phyloP scores from a whole-genome alignment of 2,888 invertebrate genomes.

The Agrotis segetum region DNA sequence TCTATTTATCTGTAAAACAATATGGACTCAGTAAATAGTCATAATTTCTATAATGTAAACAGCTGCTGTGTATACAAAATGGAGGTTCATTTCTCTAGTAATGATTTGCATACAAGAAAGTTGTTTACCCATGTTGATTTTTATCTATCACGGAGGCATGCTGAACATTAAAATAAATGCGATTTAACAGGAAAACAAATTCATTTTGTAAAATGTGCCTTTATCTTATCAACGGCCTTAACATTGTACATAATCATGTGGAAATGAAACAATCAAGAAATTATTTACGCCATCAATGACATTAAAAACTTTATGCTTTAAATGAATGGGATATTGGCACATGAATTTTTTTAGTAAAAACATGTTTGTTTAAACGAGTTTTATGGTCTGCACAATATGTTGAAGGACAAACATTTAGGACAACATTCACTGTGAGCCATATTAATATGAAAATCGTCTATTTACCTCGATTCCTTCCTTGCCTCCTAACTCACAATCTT shows the following conservation, averaged over 20 bases:
- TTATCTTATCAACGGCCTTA: slow-evolving; percentile 56
- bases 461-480: slow-evolving; percentile 90
- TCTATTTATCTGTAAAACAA: not conserved
- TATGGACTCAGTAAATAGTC: slow-evolving; percentile 9
- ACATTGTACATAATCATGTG: slow-evolving; percentile 30
- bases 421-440: slow-evolving; percentile 52
- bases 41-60: slow-evolving; percentile 2
- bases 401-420: slow-evolving; percentile 64
- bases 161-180: not conserved
- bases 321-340: slow-evolving; percentile 36
- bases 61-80: slow-evolving; percentile 38
- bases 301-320: slow-evolving; percentile 9
- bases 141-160: not conserved
- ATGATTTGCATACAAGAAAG: not conserved
- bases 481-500: slow-evolving; percentile 93
- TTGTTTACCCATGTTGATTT: not conserved
- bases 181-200: not conserved
- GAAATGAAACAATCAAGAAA: slow-evolving; percentile 25
- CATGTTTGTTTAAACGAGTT: slow-evolving; percentile 34
- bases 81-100: slow-evolving; percentile 8
- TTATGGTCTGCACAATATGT: slow-evolving; percentile 41
- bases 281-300: slow-evolving; percentile 20
- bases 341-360: slow-evolving; percentile 38
- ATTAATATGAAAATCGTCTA: slow-evolving; percentile 25
- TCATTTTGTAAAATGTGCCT: slow-evolving; percentile 20